Evolutionary conservation across 1,140 invertebrate genomes (phyloP), one percentile per base, ranked within the genome.

Genomic region (Anthonomus grandis): DNA sequence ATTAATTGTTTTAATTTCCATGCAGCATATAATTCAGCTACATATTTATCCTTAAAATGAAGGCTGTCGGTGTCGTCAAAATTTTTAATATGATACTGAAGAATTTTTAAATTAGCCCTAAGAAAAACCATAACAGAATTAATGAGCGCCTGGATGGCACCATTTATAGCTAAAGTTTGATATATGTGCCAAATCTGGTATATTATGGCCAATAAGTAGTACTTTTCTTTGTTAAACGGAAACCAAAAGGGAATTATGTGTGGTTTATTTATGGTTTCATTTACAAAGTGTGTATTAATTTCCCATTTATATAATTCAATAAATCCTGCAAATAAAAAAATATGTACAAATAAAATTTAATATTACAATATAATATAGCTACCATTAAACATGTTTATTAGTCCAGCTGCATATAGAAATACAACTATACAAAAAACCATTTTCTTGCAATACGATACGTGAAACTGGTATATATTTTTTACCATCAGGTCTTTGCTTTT

Each of bases 101-200:
- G 19, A 6, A 51, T 51, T 23, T 51, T 51, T 10, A 51, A 15
- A 21, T 51, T 15, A 19, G 49, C 36, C 15, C 36, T 39, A 8
- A 51, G 10, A 22, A 51, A 51, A 8, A 51, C 38, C 36, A 51
- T 34, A 15, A 42, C 49, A n/a, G 49, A 22, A 51, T 39, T 51
- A 4, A 42, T 39, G 6, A 51, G 24, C 4, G 49, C 49, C 21
- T 39, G 34, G 3, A 39, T 18, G 2, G 49, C 41, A 24, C 49
- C 49, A 18, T 25, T 39, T n/a, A 39, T 23, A 3, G 25, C 12
- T 2, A 42, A 8, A 10, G 49, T 51, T 15, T 39, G 49, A 19
- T 39, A 2, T 6, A 51, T 42, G 12, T 51, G 36, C 5, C 3
- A 23, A 9, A 51, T 39, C 19, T 51, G 36, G 18, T 51, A 51